Evolutionary conservation across 1,140 invertebrate species (phyloP), one percentile per base, ranked within the genome.

Genomic region (Brachionus rotundiformis): DNA sequence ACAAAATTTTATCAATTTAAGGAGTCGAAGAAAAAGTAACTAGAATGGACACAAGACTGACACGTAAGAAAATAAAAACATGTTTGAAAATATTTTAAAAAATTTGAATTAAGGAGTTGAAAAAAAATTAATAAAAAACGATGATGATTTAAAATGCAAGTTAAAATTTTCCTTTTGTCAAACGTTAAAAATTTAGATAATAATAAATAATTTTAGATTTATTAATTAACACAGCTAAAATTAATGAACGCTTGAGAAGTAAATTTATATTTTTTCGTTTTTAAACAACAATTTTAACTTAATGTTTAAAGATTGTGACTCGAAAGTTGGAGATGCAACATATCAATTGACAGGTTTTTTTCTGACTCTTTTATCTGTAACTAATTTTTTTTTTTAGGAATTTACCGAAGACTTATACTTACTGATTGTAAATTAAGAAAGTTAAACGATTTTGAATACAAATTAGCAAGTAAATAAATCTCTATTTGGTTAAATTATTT

Each of bases 141-240:
- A 47, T 47, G 44, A n/a, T 47, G 44, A 47, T 47, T 47, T 47
- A 47, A n/a, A 1, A 47, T 47, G 44, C n/a, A 47, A 44, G 41
- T 44, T 44, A 44, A 44, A 44, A 44, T 44, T 11, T 44, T 44
- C 13, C 13, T 44, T 6, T 44, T 44, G 41, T 44, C 44, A 47
- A 47, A 47, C n/a, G 44, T 47, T 47, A 47, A 47, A 47, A 47
- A 47, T 47, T 47, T 47, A 47, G 44, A 47, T 47, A 47, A 47
- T 47, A 47, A 47, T 47, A 1, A 47, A 47, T 47, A 47, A 47
- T 47, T 47, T 47, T 47, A 47, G 44, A 47, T 47, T 47, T 47
- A 13, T 4, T 47, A 47, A 4, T 47, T n/a, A 47, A 47, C 1
- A 47, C 44, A 47, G 44, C 44, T n/a, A 47, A 47, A 47, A 47